Base-by-base conservation (phyloP, 2,888 invertebrate species). In the Drosophila neotestacea region DNA sequence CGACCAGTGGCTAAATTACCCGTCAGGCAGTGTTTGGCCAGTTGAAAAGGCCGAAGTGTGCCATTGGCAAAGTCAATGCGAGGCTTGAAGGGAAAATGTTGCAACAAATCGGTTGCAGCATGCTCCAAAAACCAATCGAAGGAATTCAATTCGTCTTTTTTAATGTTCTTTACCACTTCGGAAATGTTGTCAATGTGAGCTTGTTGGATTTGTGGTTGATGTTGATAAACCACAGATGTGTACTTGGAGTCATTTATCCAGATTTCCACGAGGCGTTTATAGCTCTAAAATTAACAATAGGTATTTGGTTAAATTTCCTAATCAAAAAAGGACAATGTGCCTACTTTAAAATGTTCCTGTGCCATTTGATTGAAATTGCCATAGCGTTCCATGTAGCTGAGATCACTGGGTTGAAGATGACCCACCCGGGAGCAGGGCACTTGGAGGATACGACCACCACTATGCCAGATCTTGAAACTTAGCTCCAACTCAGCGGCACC, bases 401-500 rank as follows among this genome's bases (percentile, higher is more conserved):
- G 97, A 97, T 1, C 96, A 32, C 96, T 96, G 61, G 97, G 93
- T 91, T 97, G 97, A 79, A 97, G 95, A 91, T 98, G 98, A 0
- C 97, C 98, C 11, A 98, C 96, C 75, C 98, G 94, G 0, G 98
- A 97, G 90, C 98, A 98, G 1, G 98, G 97, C n/a, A 97, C 96
- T 93, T 98, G 98, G 64, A 96, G 93, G 96, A 98, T 96, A 67
- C 95, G 94, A 0, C 98, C 98, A 16, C 97, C 97, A 92, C 97
- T 98, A 92, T 98, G 97, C 98, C 98, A 98, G 61, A 98, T 95
- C 94, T 98, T 98, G 90, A 98, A 98, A 67, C 98, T 98, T 5
- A 98, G 94, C 90, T 98, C 98, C 89, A 98, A 98, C 91, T 98
- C 98, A 91, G 98, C 98, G 1, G 98, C 98, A 36, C 98, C 98